phyloP scores from a whole-genome alignment of 2,888 invertebrate genomes.

The Apamea sordens region DNA sequence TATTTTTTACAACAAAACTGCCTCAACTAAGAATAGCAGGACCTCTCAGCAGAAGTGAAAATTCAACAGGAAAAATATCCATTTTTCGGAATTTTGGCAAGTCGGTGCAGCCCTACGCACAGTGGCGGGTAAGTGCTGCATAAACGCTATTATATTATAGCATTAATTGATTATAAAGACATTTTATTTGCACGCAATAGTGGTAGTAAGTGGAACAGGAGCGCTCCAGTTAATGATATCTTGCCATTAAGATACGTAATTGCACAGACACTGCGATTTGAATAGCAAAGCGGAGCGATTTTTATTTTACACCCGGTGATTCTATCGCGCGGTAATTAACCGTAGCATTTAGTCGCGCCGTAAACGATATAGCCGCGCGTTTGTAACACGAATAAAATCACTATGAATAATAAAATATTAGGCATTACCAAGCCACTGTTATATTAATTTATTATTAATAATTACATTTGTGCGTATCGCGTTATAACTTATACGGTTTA shows the following conservation, averaged over 20 bases:
- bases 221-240: constrained; percentile 63
- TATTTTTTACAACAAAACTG: not conserved
- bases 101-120: constrained; percentile 49
- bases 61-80: not conserved
- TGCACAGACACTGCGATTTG: constrained; percentile 82
- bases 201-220: constrained; percentile 51
- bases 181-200: constrained; percentile 69
- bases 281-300: constrained; percentile 86
- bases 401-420: constrained; percentile 76
- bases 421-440: constrained; percentile 68
- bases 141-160: constrained; percentile 61
- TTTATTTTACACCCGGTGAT: constrained; percentile 86
- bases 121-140: constrained; percentile 38
- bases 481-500: constrained; percentile 36
- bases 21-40: not conserved
- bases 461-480: constrained; percentile 62
- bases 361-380: constrained; percentile 77
- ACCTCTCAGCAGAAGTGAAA: not conserved
- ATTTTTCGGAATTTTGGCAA: not conserved
- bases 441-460: constrained; percentile 72
- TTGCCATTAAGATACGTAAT: constrained; percentile 77
- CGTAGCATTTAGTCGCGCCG: constrained; percentile 84
- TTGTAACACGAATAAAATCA: constrained; percentile 74
- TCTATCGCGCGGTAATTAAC: constrained; percentile 84
- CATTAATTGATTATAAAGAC: constrained; percentile 70